These are phyloP conservation scores for Pteruthius melanotis DNA, from an alignment of 2,113 vertebrate species.

Conservation along the genomic window DNA sequence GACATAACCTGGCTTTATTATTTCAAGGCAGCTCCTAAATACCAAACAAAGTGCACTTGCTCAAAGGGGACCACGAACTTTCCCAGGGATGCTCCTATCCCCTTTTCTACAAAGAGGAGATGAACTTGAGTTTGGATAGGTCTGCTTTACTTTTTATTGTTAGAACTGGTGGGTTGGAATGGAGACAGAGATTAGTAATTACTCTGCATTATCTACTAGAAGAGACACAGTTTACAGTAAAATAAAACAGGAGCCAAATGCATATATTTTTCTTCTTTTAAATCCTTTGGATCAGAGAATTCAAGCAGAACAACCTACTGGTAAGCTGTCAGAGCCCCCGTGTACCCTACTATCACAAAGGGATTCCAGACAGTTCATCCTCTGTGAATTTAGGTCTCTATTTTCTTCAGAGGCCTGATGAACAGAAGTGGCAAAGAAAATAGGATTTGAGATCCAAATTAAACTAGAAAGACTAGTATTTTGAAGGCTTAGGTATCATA, in stretches of 20 bases:
- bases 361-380: not conserved
- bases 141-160: not conserved
- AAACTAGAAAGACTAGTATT: slow-evolving; percentile 33
- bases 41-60: not conserved
- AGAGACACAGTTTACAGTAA: not conserved
- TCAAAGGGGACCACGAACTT: not conserved
- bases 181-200: not conserved
- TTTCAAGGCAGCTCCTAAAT: not conserved
- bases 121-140: not conserved
- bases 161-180: not conserved
- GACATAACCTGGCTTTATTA: not conserved
- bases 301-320: not conserved
- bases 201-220: not conserved
- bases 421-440: slow-evolving; percentile 22
- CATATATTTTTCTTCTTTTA: not conserved
- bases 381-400: not conserved
- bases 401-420: not conserved
- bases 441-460: not conserved
- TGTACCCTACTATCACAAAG: not conserved
- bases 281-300: not conserved
- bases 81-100: not conserved
- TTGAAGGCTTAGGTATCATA: slow-evolving; percentile 8
- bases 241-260: not conserved
- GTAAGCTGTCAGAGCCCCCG: not conserved
- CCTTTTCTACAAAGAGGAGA: not conserved